phyloP scores from a whole-genome alignment of 1,140 invertebrate genomes.

The Drosophila nebulosa region DNA sequence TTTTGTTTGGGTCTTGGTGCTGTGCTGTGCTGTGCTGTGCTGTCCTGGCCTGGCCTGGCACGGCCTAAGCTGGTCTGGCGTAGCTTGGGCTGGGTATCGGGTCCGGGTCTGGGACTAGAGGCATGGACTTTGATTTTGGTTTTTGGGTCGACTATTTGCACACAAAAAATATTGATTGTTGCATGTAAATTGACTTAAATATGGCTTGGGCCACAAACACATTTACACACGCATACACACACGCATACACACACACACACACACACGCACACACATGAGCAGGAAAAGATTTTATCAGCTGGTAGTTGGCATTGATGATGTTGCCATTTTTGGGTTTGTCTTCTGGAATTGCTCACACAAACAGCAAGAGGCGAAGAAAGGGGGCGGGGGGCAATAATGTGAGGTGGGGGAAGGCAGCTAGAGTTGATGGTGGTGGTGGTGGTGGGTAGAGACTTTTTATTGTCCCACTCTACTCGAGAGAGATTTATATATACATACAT shows the following conservation, averaged over 20 bases:
- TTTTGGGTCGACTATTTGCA: constrained; percentile 46
- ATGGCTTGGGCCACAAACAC: constrained; percentile 40
- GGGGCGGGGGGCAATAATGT: too few relatives aligned
- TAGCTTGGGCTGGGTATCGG: background rate
- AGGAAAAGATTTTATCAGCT: constrained; percentile 36
- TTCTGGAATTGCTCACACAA: constrained; percentile 21
- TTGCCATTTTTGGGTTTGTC: constrained; percentile 35
- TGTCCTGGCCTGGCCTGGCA: background rate
- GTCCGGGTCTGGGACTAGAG: background rate
- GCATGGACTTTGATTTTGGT: background rate
- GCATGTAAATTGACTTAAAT: constrained; percentile 64
- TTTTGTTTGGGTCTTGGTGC: constrained; percentile 34
- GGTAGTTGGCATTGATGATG: constrained; percentile 54
- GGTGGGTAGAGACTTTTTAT: too few relatives aligned
- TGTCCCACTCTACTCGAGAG: background rate
- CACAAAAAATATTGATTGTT: constrained; percentile 65
- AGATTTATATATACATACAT: background rate
- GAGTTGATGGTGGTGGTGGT: background rate
- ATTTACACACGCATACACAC: constrained; percentile 4
- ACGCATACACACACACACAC: background rate
- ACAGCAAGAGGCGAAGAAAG: background rate
- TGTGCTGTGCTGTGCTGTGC: background rate
- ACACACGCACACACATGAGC: background rate
- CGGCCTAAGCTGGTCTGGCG: too few relatives aligned
- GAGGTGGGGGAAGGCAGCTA: background rate